Percentiles rank a stretch among this genome's conserved stretches.
These are phyloP conservation scores for Chionomys nivalis DNA, from an alignment of 2,113 vertebrate species.

Conservation along the genomic window DNA sequence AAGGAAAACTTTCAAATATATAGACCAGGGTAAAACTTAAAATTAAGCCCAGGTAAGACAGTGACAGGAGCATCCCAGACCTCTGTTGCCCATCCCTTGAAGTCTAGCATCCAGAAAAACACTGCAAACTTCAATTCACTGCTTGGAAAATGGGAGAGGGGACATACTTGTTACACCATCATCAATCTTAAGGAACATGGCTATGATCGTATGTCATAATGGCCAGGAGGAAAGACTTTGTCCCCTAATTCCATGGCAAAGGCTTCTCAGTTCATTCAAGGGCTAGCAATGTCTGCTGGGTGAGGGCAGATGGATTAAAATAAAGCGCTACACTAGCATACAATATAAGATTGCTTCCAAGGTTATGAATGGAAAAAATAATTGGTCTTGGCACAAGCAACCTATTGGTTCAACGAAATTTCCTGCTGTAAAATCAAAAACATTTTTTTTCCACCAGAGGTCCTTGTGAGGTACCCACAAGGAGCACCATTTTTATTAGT, in stretches of 20 bases:
- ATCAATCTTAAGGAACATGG: conserved; percentile 70
- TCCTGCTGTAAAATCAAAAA: conserved; percentile 65
- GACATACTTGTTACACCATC: background rate
- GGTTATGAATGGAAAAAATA: conserved; percentile 61
- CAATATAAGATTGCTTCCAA: background rate
- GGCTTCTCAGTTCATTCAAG: conserved; percentile 24
- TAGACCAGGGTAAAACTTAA: background rate
- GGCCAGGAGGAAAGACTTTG: background rate
- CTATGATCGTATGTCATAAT: conserved; percentile 29
- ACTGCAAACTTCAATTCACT: conserved; percentile 59
- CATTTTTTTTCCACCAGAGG: background rate
- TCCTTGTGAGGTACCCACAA: background rate
- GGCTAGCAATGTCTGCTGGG: conserved; percentile 39
- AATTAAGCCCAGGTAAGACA: background rate
- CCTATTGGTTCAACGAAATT: conserved; percentile 52
- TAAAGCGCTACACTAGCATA: background rate
- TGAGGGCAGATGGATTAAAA: conserved; percentile 60
- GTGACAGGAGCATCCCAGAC: background rate
- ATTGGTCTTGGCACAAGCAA: conserved; percentile 53
- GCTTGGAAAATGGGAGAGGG: background rate
- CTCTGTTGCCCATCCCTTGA: background rate
- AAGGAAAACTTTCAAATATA: background rate
- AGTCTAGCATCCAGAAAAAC: background rate
- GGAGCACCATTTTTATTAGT: conserved; percentile 16
- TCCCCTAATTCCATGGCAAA: conserved; percentile 9